Evolutionary conservation across 2,113 vertebrate species (phyloP), one percentile per base, ranked within the genome.

Genomic region (Pangasianodon gigas): DNA sequence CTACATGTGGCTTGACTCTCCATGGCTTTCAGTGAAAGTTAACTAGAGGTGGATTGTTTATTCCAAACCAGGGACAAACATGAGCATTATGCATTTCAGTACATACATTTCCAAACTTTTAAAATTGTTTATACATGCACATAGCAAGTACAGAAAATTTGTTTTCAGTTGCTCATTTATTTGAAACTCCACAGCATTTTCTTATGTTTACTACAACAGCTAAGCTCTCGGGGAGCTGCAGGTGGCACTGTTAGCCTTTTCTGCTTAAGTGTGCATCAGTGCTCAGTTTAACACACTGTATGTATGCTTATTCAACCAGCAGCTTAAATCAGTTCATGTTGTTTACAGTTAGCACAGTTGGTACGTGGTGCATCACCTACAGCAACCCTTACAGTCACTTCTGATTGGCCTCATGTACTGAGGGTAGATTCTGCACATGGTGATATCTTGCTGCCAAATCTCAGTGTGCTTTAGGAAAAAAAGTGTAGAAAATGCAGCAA

Each of bases 161-260:
- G 1, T 84, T 58, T 32, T 75, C 37, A 84, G 46, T 44, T 74
- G 32, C 6, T 1, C 37, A 52, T 81, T 81, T 88, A 6, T 18
- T 6, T 60, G 1, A 88, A 79, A 88, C 6, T 10, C 75, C 77
- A 41, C 6, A 44, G 32, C 46, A 81, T 71, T 37, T 37, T 71
- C 13, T 6, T 18, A 54, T 37, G 67, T 77, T 84, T 75, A n/a
- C 52, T 51, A 84, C 67, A 51, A 16, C n/a, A 77, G 54, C 54
- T 83, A n/a, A 54, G 58, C 29, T 84, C 11, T n/a, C 46, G 19
- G 91, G 84, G 54, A 86, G 92, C 95, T 93, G 93, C 93, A 95
- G 95, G 89, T 94, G 95, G 95, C 95, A 94, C 94, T 95, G 93
- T 95, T 93, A 89, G 92, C 29, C 84, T 93, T 92, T 93, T 91